Evolutionary conservation across 2,113 vertebrate species (phyloP), one percentile per base, ranked within the genome.

Genomic region (Colossoma macropomum): DNA sequence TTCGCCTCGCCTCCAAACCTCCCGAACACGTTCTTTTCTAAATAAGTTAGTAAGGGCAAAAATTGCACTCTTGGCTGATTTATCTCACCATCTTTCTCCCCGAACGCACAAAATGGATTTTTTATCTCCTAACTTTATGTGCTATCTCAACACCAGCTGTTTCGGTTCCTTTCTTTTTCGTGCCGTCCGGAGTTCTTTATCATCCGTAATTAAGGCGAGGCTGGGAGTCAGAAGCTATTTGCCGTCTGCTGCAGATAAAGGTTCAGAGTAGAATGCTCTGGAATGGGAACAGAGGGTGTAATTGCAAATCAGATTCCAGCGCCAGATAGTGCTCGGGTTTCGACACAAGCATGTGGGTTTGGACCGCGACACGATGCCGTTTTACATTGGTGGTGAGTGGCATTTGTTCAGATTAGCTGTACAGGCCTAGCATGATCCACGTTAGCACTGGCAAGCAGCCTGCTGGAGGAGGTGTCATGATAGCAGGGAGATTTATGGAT

Each of bases 161-260:
- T 81, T 27, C 15, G 15, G 63, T 3, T n/a, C 19, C 48, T 65
- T 34, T 82, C 28, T 9, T 6, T 62, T 62, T 2, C 59, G 25
- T 1, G 59, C 59, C 59, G 74, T 76, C 74, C 73, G 45, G 23
- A 59, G 74, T 48, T 62, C 81, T 77, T 77, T 62, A 77, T 83
- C 81, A 71, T 83, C 81, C 74, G 28, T 56, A 77, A 77, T 83
- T 83, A 83, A 71, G 81, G 52, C 13, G 12, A 83, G 75, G 81
- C 81, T 34, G 50, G 25, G 74, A 83, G 81, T 70, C 81, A 56
- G 73, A 70, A 70, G 63, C 81, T 34, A 76, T 82, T 82, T 70
- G 81, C 52, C 52, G 81, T 83, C 81, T 83, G 65, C 74, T 19
- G 25, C 19, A 69, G 75, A 77, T 83, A 77, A 83, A 27, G 21